These are phyloP conservation scores for Paracyclopina nana DNA, from an alignment of 1,140 invertebrate species.

Conservation along the genomic window DNA sequence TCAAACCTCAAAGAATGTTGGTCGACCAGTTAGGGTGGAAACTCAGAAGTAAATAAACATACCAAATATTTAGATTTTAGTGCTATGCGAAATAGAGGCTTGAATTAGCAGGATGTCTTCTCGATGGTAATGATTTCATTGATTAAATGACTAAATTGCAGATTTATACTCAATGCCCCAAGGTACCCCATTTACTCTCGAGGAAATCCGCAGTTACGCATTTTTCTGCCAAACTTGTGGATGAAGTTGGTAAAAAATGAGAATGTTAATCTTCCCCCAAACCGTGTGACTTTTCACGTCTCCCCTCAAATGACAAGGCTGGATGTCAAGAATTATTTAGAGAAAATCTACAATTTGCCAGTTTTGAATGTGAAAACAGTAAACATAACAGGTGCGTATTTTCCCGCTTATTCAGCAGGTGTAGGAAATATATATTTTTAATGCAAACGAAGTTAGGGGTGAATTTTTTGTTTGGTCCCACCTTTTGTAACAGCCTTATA, in stretches of 20 bases:
- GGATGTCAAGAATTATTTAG: constrained; percentile 77
- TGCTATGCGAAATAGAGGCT: too few species aligned
- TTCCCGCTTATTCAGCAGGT: neutral
- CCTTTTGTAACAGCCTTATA: neutral
- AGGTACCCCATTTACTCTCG: constrained; percentile 63
- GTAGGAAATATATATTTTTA: neutral
- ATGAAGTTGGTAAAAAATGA: constrained; percentile 59
- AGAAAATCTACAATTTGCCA: constrained; percentile 76
- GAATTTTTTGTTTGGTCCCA: neutral
- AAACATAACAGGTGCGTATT: neutral
- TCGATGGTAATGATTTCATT: too few species aligned
- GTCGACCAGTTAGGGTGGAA: too few species aligned
- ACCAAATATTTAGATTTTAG: too few species aligned
- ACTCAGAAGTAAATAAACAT: too few species aligned
- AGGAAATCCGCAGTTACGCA: constrained; percentile 66
- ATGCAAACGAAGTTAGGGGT: neutral
- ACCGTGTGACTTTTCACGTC: constrained; percentile 59
- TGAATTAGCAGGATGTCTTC: too few species aligned
- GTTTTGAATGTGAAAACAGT: constrained; percentile 38
- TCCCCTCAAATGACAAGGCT: constrained; percentile 61
- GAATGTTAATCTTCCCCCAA: constrained; percentile 35
- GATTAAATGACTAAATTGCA: too few species aligned
- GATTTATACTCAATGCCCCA: too few species aligned
- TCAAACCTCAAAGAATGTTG: too few species aligned
- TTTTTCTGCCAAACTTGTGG: constrained; percentile 84